These are phyloP conservation scores for Parapristionchus giblindavisi DNA, from an alignment of 2,888 invertebrate species.

Conservation along the genomic window DNA sequence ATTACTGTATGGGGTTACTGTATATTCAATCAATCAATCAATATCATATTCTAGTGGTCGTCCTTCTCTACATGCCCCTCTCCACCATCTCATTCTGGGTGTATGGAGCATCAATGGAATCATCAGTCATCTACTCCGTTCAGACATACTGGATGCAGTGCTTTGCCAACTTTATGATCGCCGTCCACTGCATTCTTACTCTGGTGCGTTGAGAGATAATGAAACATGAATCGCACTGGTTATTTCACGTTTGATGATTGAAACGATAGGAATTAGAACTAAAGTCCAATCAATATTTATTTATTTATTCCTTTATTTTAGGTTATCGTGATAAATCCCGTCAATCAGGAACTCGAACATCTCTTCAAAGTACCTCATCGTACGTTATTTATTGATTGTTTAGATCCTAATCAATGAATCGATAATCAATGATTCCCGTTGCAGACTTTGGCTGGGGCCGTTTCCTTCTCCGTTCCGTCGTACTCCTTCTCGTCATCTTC, in stretches of 20 bases:
- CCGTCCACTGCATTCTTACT: constrained; percentile 67
- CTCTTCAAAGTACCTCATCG: constrained; percentile 61
- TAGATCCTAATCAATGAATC: not conserved
- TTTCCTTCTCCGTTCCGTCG: constrained; percentile 55
- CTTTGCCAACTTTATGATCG: constrained; percentile 67
- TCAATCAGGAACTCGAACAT: constrained; percentile 67
- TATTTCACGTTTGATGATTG: not conserved
- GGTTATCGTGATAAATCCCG: constrained; percentile 65
- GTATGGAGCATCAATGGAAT: constrained; percentile 65
- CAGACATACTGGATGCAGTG: constrained; percentile 43
- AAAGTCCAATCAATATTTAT: not conserved
- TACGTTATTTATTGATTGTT: constrained; percentile 42
- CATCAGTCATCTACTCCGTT: constrained; percentile 45
- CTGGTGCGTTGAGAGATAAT: constrained; percentile 42
- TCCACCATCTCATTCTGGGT: constrained; percentile 63
- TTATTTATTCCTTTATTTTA: not conserved
- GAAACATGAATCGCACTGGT: not conserved
- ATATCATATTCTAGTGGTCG: constrained; percentile 50
- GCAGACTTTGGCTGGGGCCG: constrained; percentile 61
- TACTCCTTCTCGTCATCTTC: constrained; percentile 59
- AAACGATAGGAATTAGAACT: not conserved
- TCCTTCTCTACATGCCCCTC: constrained; percentile 65
- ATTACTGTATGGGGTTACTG: not conserved
- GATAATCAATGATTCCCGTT: too few species aligned
- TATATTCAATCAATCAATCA: not conserved